phyloP scores from a whole-genome alignment of 2,888 invertebrate species.

The Lepidochrysops patricia region DNA sequence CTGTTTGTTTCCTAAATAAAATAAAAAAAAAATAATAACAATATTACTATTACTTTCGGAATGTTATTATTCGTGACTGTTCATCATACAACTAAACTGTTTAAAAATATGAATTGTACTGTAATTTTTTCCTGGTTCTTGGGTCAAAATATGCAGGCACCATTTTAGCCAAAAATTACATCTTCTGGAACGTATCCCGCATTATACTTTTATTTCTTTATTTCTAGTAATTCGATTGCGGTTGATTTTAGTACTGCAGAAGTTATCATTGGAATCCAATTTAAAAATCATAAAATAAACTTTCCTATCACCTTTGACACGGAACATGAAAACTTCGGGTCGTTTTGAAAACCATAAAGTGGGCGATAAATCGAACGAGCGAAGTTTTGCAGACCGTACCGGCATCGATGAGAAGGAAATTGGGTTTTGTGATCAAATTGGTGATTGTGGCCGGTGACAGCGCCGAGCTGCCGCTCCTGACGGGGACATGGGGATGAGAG shows the following conservation, averaged over 20 bases:
- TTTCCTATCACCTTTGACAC: background rate
- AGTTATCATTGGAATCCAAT: background rate
- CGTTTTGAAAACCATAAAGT: background rate
- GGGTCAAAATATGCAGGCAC: no score
- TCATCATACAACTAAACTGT: no score
- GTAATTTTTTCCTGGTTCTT: no score
- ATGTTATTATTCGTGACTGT: no score
- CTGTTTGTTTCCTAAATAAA: no score
- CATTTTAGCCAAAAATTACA: no score
- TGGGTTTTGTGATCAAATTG: conserved; percentile 24
- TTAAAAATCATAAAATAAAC: background rate
- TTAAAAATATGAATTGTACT: no score
- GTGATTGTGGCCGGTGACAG: conserved; percentile 18
- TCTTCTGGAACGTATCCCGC: no score
- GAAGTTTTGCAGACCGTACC: conserved; percentile 18
- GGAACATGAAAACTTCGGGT: background rate
- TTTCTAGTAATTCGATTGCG: background rate
- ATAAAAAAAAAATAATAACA: no score
- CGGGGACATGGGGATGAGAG: background rate
- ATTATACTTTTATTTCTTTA: no score
- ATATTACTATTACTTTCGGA: no score
- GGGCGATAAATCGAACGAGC: background rate
- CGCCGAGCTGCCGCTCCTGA: background rate
- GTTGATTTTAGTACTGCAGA: background rate
- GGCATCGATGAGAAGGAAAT: conserved; percentile 20